Evolutionary conservation across 2,797 vertebrate genomes (phyloP).

Genomic region (Pangasius macronema): DNA sequence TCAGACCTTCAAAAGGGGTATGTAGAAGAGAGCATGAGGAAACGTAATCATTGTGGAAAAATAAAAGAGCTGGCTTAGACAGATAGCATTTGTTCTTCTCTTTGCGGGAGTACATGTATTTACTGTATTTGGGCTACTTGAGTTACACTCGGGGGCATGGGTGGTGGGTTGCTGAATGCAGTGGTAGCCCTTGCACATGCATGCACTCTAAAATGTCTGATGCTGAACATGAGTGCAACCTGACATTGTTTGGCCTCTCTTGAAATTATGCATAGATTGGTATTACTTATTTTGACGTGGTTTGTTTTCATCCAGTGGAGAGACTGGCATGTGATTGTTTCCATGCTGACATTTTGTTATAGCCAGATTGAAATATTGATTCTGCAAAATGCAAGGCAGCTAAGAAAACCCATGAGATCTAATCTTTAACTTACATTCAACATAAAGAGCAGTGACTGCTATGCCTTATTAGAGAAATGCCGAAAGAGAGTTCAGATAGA

Average conservation of each 20-base stretch:
- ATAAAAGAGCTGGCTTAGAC: not conserved
- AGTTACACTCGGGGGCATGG: not conserved
- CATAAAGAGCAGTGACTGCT: not conserved
- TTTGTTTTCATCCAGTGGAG: not conserved
- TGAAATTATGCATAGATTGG: not conserved
- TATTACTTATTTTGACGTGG: not conserved
- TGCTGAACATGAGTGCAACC: not conserved
- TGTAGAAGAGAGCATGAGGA: not conserved
- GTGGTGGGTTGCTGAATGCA: too few relatives aligned
- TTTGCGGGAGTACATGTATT: not conserved
- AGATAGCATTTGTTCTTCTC: not conserved
- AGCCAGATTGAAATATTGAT: slow-evolving; percentile 1
- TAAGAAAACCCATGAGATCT: not conserved
- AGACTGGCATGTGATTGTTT: not conserved
- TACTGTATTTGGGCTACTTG: not conserved
- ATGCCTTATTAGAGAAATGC: not conserved
- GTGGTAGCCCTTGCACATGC: not conserved
- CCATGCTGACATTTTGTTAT: not conserved
- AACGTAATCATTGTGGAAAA: not conserved
- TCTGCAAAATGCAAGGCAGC: not conserved
- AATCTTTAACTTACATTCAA: not conserved
- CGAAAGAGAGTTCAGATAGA: not conserved
- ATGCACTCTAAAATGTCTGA: not conserved
- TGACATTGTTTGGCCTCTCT: not conserved
- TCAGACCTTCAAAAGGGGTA: not conserved